Evolutionary conservation across 2,797 vertebrate species (phyloP).

Genomic region (Etheostoma perlongum): DNA sequence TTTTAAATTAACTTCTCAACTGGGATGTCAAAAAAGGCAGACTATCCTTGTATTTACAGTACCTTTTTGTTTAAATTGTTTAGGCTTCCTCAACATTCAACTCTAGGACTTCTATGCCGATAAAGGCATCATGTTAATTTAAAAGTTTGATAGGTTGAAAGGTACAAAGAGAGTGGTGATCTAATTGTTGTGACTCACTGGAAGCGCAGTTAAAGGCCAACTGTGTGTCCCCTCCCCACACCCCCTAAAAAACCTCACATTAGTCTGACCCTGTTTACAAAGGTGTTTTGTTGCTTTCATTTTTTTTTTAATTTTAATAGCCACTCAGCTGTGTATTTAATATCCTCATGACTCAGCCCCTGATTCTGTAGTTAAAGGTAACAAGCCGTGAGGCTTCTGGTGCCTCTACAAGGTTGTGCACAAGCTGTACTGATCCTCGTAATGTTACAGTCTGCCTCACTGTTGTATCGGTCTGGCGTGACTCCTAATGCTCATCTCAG

Average conservation of each 20-base stretch:
- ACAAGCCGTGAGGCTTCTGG: background rate
- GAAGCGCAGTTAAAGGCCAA: background rate
- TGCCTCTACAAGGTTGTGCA: constrained; percentile 14
- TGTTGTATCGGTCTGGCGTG: constrained; percentile 13
- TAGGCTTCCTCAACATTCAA: background rate
- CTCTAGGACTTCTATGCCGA: background rate
- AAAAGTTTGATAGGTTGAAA: background rate
- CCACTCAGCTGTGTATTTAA: background rate
- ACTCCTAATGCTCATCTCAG: constrained; percentile 5
- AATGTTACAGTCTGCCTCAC: constrained; percentile 13
- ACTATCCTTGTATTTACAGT: background rate
- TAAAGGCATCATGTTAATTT: background rate
- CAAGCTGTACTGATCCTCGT: constrained; percentile 4
- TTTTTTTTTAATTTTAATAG: background rate
- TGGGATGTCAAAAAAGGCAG: background rate
- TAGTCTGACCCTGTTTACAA: background rate
- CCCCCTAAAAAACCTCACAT: background rate
- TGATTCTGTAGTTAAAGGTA: constrained; percentile 18
- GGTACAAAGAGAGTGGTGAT: background rate
- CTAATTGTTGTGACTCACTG: background rate
- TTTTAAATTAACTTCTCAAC: background rate
- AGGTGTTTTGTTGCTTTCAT: background rate
- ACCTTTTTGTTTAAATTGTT: background rate
- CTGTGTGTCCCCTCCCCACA: too few relatives aligned
- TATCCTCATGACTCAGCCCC: background rate